Base-by-base conservation (phyloP, 1,140 invertebrate species). In the Diploscapter pachys region DNA sequence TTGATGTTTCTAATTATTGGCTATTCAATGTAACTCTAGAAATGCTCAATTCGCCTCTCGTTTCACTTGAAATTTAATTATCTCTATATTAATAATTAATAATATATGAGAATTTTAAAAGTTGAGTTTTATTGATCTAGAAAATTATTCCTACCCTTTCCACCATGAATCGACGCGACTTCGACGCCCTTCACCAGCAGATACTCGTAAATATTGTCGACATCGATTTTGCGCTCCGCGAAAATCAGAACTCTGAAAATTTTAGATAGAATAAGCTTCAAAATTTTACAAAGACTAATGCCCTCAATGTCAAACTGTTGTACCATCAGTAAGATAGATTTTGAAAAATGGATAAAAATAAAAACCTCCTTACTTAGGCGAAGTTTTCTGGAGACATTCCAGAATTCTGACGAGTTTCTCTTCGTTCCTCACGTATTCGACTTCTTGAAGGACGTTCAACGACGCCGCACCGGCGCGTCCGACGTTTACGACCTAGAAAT, bases 211-310 rank as follows among this genome's bases (percentile, higher is more conserved):
- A 99, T 98, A 3, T 93, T 93, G 87, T 99, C 97, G 0, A 99
- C 97, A 85, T 99, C 96, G 87, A 97, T 94, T 87, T 99, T 99
- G 86, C 98, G 95, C 86, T 99, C 96, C 2, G 97, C 96, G 89
- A 99, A 99, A 80, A 99, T 95, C 2, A 99, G 88, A 2, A 90
- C 89, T 87, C 89, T 80, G 69, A 75, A 83, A 74, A 63, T 51
- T 13, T 61, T 8, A 70, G 31, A 31, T 31, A 31, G 31, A 31
- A 31, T 31, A 31, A 31, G 31, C 31, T 31, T 31, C 31, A 31
- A 31, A 31, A 31, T 31, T 31, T 31, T 31, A 31, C 31, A 31
- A 31, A 31, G 31, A 31, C 31, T 31, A 31, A 31, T 31, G 31
- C 31, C 31, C 31, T 31, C 31, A 31, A 31, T 31, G 31, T 31